These are phyloP conservation scores for Hormaphis cornu DNA, from an alignment of 1,140 invertebrate species.

Conservation along the genomic window DNA sequence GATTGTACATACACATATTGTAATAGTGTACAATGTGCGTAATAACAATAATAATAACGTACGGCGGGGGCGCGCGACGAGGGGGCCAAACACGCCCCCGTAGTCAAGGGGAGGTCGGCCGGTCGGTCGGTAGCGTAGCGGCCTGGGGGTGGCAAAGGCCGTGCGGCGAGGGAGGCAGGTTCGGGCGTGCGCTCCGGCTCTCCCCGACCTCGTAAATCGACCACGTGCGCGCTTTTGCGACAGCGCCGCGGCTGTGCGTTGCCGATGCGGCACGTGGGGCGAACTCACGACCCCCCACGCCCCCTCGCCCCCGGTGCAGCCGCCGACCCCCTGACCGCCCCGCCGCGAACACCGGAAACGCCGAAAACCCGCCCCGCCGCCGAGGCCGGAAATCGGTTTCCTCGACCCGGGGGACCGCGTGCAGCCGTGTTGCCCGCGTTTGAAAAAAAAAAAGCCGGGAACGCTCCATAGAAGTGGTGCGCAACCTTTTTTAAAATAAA, in stretches of 20 bases:
- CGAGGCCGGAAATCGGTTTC: too few relatives aligned
- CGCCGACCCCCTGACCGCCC: not conserved
- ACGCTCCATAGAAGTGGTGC: too few relatives aligned
- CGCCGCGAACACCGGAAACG: too few relatives aligned
- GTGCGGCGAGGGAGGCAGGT: too few relatives aligned
- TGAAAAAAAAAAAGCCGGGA: too few relatives aligned
- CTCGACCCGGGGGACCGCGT: too few relatives aligned
- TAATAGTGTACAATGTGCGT: too few relatives aligned
- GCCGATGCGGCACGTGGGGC: not conserved
- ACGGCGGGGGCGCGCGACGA: not conserved
- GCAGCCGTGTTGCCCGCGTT: too few relatives aligned
- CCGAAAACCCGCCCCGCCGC: too few relatives aligned
- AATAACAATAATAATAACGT: too few relatives aligned
- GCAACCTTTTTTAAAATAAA: too few relatives aligned
- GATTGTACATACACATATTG: too few relatives aligned
- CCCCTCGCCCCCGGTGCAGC: not conserved
- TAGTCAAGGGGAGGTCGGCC: slow-evolving; percentile 9
- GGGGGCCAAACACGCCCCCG: slow-evolving; percentile 7
- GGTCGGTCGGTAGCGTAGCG: not conserved
- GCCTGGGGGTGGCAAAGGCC: not conserved
- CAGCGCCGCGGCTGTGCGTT: not conserved
- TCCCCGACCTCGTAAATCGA: not conserved
- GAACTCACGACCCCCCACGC: not conserved
- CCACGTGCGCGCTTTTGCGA: not conserved
- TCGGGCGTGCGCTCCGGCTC: slow-evolving; percentile 3